Evolutionary conservation across 2,113 vertebrate species (phyloP), one percentile per base, ranked within the genome.

Genomic region (Ophthalmolycus amberensis): DNA sequence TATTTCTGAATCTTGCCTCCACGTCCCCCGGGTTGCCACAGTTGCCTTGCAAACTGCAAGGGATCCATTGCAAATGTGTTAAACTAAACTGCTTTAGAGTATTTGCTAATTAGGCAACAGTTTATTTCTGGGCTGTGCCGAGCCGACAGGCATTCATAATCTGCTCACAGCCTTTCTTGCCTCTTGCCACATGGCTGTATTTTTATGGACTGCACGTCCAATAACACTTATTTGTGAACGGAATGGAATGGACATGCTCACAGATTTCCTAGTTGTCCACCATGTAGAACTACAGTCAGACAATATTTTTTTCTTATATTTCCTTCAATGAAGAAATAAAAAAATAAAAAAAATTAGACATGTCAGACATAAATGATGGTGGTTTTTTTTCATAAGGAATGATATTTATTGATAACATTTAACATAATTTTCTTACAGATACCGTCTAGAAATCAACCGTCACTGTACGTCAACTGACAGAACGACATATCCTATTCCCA

Each of bases 401-500:
- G 78, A 86, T 92, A 89, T 95, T 95, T 94, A 95, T 92, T 93
- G 40, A 79, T 93, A 90, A 93, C 93, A 95, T 89, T 92, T 85
- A 91, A 92, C 90, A 90, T 94, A 93, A 86, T 95, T 88, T 78
- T 77, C 91, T 85, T 80, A 93, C 90, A 96, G 90, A 89, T 92
- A 95, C 90, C 93, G 81, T 93, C 94, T 94, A 94, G 92, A 97
- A 95, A 96, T 86, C 89, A 96, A 95, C 92, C 90, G 79, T 94
- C 95, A 97, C 95, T 91, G 92, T 93, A 97, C 95, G 92, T 94
- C 95, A 95, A 93, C 82, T 84, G 90, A 95, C 92, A 93, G 77
- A 93, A 95, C 92, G 90, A 93, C 92, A 95, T 94, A 92, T 82
- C 89, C 83, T 93, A 93, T 94, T 94, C 79, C 86, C 92, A 86